A percentile compares a stretch with the other conserved stretches of the same genome.
Evolutionary conservation across 2,797 vertebrate species (phyloP).

Genomic region (Sylvia borin): DNA sequence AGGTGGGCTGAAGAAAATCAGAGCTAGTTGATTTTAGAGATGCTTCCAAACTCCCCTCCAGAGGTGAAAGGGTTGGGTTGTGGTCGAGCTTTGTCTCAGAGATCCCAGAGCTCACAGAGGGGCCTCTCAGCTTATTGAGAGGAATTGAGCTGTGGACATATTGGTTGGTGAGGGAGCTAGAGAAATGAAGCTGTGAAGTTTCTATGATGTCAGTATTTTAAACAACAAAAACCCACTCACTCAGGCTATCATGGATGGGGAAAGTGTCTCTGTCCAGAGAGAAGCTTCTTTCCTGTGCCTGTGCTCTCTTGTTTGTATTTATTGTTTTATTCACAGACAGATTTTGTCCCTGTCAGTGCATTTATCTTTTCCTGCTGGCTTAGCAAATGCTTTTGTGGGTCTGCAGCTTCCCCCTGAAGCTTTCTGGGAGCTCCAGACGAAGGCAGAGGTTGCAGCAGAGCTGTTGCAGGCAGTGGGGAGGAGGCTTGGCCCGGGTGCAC

Average conservation of each 20-base stretch:
- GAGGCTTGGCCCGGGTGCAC: not conserved
- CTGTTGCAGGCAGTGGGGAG: not conserved
- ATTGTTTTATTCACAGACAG: not conserved
- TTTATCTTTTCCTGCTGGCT: not conserved
- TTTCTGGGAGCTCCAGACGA: not conserved
- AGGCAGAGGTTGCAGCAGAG: not conserved
- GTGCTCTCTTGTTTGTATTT: not conserved
- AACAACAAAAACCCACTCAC: not conserved
- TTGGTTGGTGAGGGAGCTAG: not conserved
- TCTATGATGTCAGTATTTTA: not conserved
- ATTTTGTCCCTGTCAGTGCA: not conserved
- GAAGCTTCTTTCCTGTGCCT: not conserved
- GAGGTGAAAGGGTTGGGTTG: not conserved
- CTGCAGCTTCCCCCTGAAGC: not conserved
- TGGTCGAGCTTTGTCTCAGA: not conserved
- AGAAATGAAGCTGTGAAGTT: not conserved
- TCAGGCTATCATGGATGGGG: not conserved
- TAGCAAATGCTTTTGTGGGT: not conserved
- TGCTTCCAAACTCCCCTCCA: not conserved
- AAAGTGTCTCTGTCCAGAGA: not conserved
- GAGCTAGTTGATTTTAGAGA: not conserved
- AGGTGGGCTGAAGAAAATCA: not conserved
- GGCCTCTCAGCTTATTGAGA: not conserved
- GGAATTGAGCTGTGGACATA: not conserved
- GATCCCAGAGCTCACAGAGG: not conserved